A percentile compares a stretch with the other conserved stretches of the same genome.
Conservation (phyloP, 1,140 invertebrate species). For the Phymorhynchus buccinoides region DNA sequence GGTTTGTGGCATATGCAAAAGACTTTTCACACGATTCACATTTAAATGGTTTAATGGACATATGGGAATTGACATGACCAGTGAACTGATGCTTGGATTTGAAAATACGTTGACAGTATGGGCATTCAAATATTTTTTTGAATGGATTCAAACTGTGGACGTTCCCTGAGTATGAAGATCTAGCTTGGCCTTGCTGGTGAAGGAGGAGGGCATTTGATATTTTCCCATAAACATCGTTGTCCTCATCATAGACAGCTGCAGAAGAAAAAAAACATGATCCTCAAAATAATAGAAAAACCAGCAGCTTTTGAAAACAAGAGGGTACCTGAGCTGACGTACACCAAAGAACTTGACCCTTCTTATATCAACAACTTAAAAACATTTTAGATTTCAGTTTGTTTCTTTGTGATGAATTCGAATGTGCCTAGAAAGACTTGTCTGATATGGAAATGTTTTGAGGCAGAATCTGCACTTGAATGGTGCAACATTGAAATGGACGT, state of each 20-base stretch:
- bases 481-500: conserved; percentile 33
- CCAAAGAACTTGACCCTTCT: not conserved
- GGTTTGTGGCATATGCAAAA: conserved; percentile 50
- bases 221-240: not conserved
- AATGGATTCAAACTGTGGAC: not conserved
- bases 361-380: not conserved
- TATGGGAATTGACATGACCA: conserved; percentile 47
- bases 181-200: not conserved
- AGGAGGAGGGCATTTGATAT: conserved; percentile 25
- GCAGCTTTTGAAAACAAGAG: not conserved
- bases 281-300: not conserved
- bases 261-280: conserved; percentile 30
- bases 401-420: conserved; percentile 27
- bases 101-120: conserved; percentile 42
- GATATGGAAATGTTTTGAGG: conserved; percentile 33
- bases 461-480: conserved; percentile 33
- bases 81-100: conserved; percentile 46
- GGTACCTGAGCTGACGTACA: not conserved
- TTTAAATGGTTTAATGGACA: conserved; percentile 43
- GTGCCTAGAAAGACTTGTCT: conserved; percentile 31
- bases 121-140: conserved; percentile 41
- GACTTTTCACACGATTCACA: conserved; percentile 48
- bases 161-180: not conserved
- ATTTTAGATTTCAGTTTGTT: not conserved
- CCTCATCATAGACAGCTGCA: conserved; percentile 29